These are phyloP conservation scores for Chaenocephalus aceratus DNA, from an alignment of 2,113 vertebrate species.

Conservation along the genomic window DNA sequence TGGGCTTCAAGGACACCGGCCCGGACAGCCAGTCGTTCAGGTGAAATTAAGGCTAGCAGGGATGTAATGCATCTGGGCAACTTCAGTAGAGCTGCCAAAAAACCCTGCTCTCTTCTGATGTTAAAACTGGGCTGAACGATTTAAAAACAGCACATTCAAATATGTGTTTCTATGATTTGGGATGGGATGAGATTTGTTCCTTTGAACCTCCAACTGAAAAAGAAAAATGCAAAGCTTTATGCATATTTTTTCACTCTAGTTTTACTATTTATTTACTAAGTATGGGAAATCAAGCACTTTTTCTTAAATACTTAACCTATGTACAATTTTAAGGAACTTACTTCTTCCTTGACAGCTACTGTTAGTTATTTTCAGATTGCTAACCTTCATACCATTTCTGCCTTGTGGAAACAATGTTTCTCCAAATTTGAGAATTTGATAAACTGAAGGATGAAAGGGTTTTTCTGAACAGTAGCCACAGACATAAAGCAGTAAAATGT, in stretches of 20 bases:
- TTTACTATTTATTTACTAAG: slow-evolving; percentile 5
- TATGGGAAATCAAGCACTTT: too few species aligned
- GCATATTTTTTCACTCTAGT: background rate
- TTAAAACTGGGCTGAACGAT: background rate
- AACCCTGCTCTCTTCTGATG: background rate
- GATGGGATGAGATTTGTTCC: background rate
- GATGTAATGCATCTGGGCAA: slow-evolving; percentile 25
- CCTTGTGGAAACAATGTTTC: too few species aligned
- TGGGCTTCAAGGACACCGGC: slow-evolving; percentile 96
- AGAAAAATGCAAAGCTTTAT: background rate
- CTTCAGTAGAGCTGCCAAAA: background rate
- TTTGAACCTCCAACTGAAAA: background rate
- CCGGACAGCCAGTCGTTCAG: slow-evolving; percentile 94
- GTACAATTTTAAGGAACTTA: too few species aligned
- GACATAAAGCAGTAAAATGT: too few species aligned
- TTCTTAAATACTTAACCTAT: too few species aligned
- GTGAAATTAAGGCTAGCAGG: slow-evolving; percentile 71
- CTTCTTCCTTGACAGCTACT: too few species aligned
- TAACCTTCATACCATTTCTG: too few species aligned
- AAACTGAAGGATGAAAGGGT: too few species aligned
- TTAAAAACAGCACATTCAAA: background rate
- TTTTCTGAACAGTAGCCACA: too few species aligned
- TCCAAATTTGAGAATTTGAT: too few species aligned
- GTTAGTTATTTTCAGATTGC: too few species aligned
- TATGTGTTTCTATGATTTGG: background rate